phyloP scores from a whole-genome alignment of 2,113 vertebrate species.

The Crotalus tigris region DNA sequence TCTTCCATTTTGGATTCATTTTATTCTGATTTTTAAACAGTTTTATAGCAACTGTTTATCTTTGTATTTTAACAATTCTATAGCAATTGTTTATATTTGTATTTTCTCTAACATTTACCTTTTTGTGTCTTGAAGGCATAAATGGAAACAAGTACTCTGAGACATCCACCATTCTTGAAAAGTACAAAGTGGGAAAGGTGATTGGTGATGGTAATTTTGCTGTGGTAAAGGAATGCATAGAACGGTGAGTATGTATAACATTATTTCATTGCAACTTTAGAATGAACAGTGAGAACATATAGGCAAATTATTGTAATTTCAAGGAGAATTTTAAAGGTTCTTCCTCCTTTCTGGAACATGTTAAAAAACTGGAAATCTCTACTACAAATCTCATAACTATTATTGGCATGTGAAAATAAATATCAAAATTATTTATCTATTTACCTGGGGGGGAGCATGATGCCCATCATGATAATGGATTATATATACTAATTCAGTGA shows the following conservation, averaged over 20 bases:
- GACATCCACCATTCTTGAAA: slow-evolving; percentile 80
- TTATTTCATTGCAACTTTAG: not conserved
- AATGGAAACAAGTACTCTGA: slow-evolving; percentile 85
- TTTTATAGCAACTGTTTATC: slow-evolving; percentile 5
- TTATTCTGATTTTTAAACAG: slow-evolving; percentile 16
- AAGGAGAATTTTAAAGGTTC: not conserved
- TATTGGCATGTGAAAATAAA: not conserved
- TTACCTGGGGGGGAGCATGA: not conserved
- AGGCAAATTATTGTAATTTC: not conserved
- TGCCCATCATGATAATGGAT: not conserved
- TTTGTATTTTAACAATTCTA: slow-evolving; percentile 16
- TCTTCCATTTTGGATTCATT: slow-evolving; percentile 9
- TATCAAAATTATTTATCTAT: not conserved
- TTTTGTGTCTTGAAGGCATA: slow-evolving; percentile 66
- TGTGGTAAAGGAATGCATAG: slow-evolving; percentile 92
- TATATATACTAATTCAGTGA: not conserved
- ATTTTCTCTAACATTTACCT: slow-evolving; percentile 5
- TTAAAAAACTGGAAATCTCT: not conserved
- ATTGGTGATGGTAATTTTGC: slow-evolving; percentile 98
- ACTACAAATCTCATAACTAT: not conserved
- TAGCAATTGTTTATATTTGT: slow-evolving; percentile 15
- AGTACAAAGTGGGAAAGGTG: slow-evolving; percentile 93
- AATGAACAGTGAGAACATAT: not conserved
- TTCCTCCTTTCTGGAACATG: not conserved
- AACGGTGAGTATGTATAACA: slow-evolving; percentile 76